Evolutionary conservation across 2,797 vertebrate genomes (phyloP).

Genomic region (Arnoldichthys spilopterus): DNA sequence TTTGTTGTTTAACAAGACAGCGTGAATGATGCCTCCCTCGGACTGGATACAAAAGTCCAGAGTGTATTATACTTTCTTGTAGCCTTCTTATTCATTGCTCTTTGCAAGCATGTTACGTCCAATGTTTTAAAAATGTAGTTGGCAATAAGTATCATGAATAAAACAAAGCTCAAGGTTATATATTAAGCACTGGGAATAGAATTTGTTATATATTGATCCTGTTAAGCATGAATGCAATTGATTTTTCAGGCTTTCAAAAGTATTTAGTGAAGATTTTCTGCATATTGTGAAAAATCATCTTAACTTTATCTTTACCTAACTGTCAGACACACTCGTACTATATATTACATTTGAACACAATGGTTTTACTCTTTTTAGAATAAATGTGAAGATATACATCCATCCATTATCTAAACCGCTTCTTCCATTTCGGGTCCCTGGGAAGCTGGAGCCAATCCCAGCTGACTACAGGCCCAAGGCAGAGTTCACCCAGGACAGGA

Average conservation of each 20-base stretch:
- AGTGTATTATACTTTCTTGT: slow-evolving; percentile 41
- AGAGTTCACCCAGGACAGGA: too few relatives aligned
- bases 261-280: not conserved
- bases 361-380: too few relatives aligned
- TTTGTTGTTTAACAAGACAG: slow-evolving; percentile 57
- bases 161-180: slow-evolving; percentile 7
- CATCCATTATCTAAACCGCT: too few relatives aligned
- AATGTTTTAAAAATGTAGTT: slow-evolving; percentile 34
- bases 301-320: too few relatives aligned
- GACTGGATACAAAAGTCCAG: slow-evolving; percentile 39
- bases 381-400: too few relatives aligned
- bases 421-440: too few relatives aligned
- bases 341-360: too few relatives aligned
- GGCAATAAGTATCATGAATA: slow-evolving; percentile 7
- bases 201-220: not conserved
- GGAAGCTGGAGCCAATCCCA: too few relatives aligned
- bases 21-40: slow-evolving; percentile 52
- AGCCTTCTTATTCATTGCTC: slow-evolving; percentile 7
- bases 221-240: not conserved
- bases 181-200: not conserved
- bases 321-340: too few relatives aligned
- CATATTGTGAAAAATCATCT: too few relatives aligned
- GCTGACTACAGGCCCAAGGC: too few relatives aligned
- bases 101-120: slow-evolving; percentile 28
- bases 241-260: not conserved